A percentile compares a stretch with the other conserved stretches of the same genome.
phyloP scores from a whole-genome alignment of 2,797 vertebrate species.

The Smutsia temminckii region DNA sequence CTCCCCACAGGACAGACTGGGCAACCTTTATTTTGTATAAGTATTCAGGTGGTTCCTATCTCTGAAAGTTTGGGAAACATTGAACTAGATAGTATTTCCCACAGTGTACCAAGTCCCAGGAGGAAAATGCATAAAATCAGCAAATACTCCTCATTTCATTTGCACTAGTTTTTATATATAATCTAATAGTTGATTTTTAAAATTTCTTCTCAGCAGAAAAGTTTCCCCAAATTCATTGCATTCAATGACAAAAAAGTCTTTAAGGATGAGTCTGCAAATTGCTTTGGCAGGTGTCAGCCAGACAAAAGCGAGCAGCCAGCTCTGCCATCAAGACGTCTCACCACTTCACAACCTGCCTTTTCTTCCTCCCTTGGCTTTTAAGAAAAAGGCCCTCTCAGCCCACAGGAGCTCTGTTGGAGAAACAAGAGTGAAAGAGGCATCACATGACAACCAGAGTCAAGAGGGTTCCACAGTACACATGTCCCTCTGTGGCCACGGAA shows the following conservation, averaged over 20 bases:
- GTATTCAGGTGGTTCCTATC: neutral
- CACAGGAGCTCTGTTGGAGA: neutral
- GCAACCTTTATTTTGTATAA: too few relatives aligned
- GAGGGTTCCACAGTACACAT: rapidly evolving
- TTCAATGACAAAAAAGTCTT: neutral
- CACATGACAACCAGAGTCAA: too few relatives aligned
- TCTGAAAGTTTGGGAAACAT: neutral
- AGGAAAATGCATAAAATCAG: neutral
- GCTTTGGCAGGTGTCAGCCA: neutral
- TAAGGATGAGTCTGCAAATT: neutral
- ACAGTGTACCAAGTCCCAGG: neutral
- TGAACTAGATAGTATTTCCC: neutral
- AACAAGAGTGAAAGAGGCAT: neutral
- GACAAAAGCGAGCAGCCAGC: neutral
- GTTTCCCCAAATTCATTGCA: neutral
- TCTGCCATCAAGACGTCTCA: neutral
- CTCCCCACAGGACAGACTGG: too few relatives aligned
- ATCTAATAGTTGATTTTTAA: neutral
- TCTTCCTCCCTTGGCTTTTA: neutral
- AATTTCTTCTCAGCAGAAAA: neutral
- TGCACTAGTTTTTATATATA: neutral
- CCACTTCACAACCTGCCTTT: neutral
- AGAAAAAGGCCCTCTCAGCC: neutral
- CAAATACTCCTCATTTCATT: neutral
- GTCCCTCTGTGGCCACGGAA: neutral